phyloP scores from a whole-genome alignment of 2,888 invertebrate genomes.

The Drosophila buzzatii region DNA sequence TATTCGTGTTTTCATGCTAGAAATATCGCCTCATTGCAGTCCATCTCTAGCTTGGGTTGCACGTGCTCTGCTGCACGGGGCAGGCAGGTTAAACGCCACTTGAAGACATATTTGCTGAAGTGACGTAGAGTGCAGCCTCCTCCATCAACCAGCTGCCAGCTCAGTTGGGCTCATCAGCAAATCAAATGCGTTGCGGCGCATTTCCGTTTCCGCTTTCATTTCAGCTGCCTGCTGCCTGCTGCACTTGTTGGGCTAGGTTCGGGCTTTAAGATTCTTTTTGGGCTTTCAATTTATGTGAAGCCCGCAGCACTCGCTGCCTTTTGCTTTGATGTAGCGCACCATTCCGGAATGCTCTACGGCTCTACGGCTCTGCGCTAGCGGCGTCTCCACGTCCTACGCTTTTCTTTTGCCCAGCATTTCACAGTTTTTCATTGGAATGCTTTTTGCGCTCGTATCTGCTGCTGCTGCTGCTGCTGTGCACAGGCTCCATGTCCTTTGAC shows the following conservation, averaged over 20 bases:
- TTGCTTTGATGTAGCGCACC: slow-evolving; percentile 66
- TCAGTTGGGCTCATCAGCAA: slow-evolving; percentile 65
- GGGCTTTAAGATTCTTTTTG: slow-evolving; percentile 15
- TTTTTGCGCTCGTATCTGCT: slow-evolving; percentile 32
- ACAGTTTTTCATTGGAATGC: slow-evolving; percentile 38
- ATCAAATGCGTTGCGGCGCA: slow-evolving; percentile 68
- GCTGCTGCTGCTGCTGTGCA: slow-evolving; percentile 16
- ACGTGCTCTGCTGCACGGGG: not conserved
- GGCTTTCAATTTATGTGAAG: slow-evolving; percentile 69
- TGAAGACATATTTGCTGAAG: slow-evolving; percentile 68
- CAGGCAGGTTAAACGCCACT: slow-evolving; percentile 52
- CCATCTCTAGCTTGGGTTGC: slow-evolving; percentile 1
- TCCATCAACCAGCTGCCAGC: not conserved
- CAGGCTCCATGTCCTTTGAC: slow-evolving; percentile 70
- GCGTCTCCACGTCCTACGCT: not conserved
- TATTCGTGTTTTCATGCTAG: not conserved
- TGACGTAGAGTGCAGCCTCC: slow-evolving; percentile 65
- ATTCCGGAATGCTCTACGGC: not conserved
- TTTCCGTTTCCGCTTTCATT: slow-evolving; percentile 54
- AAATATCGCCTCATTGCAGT: not conserved
- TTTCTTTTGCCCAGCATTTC: slow-evolving; percentile 25
- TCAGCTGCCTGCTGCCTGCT: not conserved
- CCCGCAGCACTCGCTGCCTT: slow-evolving; percentile 74
- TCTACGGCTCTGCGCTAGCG: not conserved
- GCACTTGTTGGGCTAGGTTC: slow-evolving; percentile 62